A percentile compares a stretch with the other conserved stretches of the same genome.
phyloP scores from a whole-genome alignment of 2,797 vertebrate genomes.

The Halcyon leucocephala region DNA sequence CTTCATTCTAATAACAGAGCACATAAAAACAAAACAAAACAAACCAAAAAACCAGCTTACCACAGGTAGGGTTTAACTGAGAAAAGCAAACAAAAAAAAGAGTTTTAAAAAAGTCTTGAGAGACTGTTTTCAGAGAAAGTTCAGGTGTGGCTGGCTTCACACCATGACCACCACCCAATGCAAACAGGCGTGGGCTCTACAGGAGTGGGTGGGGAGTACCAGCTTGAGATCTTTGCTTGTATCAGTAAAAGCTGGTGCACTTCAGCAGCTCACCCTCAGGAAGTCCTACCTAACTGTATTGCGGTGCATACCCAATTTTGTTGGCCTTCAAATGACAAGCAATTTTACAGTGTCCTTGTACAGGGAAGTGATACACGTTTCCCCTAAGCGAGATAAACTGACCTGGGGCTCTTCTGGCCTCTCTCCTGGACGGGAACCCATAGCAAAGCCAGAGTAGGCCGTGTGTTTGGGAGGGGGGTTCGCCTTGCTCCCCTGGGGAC shows the following conservation, averaged over 20 bases:
- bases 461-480: accelerated
- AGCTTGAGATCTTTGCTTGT: background rate
- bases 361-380: accelerated
- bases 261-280: background rate
- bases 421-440: no score
- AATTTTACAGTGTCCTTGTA: accelerated
- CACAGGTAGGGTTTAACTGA: background rate
- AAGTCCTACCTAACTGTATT: accelerated
- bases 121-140: background rate
- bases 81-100: background rate
- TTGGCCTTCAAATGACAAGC: background rate
- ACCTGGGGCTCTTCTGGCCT: background rate
- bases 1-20: conserved; percentile 66
- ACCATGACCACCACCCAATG: accelerated
- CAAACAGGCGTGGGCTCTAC: background rate
- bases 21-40: background rate
- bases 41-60: background rate
- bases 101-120: background rate
- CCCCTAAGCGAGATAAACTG: background rate
- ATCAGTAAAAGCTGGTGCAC: background rate
- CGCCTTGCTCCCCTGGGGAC: background rate
- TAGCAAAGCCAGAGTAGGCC: background rate
- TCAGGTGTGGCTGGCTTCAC: background rate
- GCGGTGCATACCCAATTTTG: background rate
- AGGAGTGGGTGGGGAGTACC: background rate